These are phyloP conservation scores for Crotalus tigris DNA, from an alignment of 2,113 vertebrate genomes.

Conservation along the genomic window DNA sequence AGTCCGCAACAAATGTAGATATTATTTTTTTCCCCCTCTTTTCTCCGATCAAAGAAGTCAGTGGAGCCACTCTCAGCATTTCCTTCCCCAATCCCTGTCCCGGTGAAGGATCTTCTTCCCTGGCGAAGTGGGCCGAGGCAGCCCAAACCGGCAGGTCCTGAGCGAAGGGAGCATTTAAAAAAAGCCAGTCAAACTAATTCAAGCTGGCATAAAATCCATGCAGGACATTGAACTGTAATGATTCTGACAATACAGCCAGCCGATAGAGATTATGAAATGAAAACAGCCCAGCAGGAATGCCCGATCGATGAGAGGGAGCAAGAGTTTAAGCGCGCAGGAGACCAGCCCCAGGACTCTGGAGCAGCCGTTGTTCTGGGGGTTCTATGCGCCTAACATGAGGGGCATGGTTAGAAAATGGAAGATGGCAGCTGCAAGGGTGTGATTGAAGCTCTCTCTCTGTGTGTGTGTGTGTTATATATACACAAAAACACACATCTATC, in stretches of 20 bases:
- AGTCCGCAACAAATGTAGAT: background rate
- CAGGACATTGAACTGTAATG: constrained; percentile 70
- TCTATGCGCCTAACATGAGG: background rate
- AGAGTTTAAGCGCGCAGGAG: constrained; percentile 32
- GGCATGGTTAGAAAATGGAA: background rate
- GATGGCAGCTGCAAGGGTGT: background rate
- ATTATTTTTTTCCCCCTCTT: background rate
- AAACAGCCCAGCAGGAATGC: constrained; percentile 66
- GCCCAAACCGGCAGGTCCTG: background rate
- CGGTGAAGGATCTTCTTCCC: accelerated
- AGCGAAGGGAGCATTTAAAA: constrained; percentile 38
- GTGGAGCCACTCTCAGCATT: background rate
- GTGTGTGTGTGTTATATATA: too few relatives aligned
- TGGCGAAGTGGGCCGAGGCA: background rate
- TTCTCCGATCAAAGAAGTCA: background rate
- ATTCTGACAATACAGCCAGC: constrained; percentile 72
- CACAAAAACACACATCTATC: too few relatives aligned
- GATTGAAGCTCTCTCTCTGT: background rate
- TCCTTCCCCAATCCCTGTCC: background rate
- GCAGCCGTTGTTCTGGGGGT: background rate
- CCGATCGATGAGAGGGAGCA: constrained; percentile 59
- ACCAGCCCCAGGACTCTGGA: background rate
- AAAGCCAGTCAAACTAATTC: constrained; percentile 60
- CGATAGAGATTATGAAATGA: constrained; percentile 72
- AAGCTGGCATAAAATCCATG: constrained; percentile 70